Evolutionary conservation across 1,140 invertebrate species (phyloP).

Genomic region (Papilio polyxenes): DNA sequence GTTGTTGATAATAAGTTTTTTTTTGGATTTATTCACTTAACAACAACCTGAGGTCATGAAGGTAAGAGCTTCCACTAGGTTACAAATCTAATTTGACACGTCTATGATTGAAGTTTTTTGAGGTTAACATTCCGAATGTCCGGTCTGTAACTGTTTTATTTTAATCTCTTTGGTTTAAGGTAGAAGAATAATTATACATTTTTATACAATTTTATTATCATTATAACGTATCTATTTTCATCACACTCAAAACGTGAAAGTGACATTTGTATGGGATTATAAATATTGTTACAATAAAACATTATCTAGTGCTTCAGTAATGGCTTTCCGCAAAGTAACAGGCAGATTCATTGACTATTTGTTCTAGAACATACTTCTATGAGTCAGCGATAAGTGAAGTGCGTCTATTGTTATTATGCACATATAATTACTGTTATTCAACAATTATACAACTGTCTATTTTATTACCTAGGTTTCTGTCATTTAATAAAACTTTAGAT

Average conservation of each 20-base stretch:
- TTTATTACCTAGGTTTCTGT: not conserved
- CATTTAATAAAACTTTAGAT: too few species aligned
- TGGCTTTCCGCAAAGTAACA: conserved; percentile 24
- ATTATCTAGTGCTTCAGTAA: conserved; percentile 1
- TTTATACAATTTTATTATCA: not conserved
- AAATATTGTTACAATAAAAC: conserved; percentile 10
- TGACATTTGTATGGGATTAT: not conserved
- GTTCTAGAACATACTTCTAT: conserved; percentile 29
- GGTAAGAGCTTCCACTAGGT: not conserved
- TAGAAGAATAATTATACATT: not conserved
- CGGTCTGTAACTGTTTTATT: not conserved
- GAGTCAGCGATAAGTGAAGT: conserved; percentile 24
- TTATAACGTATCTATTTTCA: not conserved
- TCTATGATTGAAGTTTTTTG: not conserved
- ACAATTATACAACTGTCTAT: not conserved
- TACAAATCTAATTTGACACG: not conserved
- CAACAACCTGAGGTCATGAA: too few species aligned
- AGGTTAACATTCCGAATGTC: not conserved
- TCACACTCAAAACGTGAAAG: not conserved
- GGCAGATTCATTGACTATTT: conserved; percentile 10
- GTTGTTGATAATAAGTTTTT: too few species aligned
- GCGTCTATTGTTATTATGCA: conserved; percentile 1
- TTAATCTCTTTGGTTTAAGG: not conserved
- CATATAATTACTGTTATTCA: conserved; percentile 4
- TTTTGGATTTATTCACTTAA: too few species aligned